Conservation (phyloP, 2,888 invertebrate genomes). For the Ormia ochracea region DNA sequence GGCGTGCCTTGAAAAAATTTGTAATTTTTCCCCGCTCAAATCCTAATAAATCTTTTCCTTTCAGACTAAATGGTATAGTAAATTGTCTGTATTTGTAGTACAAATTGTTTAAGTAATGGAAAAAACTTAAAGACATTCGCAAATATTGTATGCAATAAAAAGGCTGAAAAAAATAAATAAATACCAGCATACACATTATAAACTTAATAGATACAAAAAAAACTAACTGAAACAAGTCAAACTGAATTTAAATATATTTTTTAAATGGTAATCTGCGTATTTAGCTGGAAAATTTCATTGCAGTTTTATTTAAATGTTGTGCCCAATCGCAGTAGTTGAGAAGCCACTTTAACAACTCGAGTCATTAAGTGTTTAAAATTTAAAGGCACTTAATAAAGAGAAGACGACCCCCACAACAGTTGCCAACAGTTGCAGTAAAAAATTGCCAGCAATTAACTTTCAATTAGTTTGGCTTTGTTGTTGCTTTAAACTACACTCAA, state of each 20-base stretch:
- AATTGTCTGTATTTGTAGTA: too few relatives aligned
- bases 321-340: not conserved
- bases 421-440: constrained; percentile 26
- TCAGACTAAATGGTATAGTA: too few relatives aligned
- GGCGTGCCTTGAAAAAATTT: too few relatives aligned
- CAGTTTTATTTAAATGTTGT: constrained; percentile 33
- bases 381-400: not conserved
- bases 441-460: constrained; percentile 58
- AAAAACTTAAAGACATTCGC: not conserved
- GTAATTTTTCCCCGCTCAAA: too few relatives aligned
- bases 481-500: constrained; percentile 40
- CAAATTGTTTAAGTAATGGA: too few relatives aligned
- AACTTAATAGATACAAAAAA: not conserved
- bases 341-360: constrained; percentile 34
- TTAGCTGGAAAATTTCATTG: constrained; percentile 28
- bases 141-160: not conserved
- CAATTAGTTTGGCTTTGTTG: constrained; percentile 56
- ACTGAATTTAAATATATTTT: constrained; percentile 21
- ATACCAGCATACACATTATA: not conserved
- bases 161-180: not conserved
- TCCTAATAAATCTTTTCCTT: too few relatives aligned
- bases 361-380: constrained; percentile 52
- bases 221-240: constrained; percentile 35
- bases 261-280: constrained; percentile 33
- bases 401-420: not conserved